Base-by-base conservation (phyloP, 92 coral and sea anemone genomes). In the Actinostola sp. region DNA sequence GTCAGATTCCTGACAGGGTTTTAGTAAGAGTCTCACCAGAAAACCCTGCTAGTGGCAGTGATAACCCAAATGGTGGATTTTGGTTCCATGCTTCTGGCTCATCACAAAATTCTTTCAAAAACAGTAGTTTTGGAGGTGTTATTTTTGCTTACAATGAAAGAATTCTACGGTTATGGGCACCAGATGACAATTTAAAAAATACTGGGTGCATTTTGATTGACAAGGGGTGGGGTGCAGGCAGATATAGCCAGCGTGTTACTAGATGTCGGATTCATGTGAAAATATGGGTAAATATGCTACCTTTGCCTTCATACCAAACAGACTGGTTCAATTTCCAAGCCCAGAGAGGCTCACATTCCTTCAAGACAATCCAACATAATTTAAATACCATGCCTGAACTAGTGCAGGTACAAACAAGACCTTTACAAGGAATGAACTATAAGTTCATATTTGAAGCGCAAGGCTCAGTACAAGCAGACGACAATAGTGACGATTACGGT, bases 141-240 rank as follows among this genome's bases (percentile, higher is more conserved):
- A 88, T 95, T 56, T 95, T 91, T 75, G 99, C 97, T 9, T 95
- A 91, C 72, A 84, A 86, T 66, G 95, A 87, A 25, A 80, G 85
- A 61, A 73, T 61, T 31, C 85, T 95, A 46, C 88, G 89, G 28
- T 63, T 95, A 2, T 95, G 99, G 99, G 82, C 88, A 28, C 95
- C 99, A 3, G 79, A 78, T 77, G 71, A 71, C 31, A 42, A 35
- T 16, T 57, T 79, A 50, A 82, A 46, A 29, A 73, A 67, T 20
- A 85, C 95, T 24, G 99, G 97, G 2, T 95, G 99, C 45, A 71
- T 95, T 52, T 87, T 82, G 76, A 72, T 95, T 29, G 89, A 85
- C 29, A 64, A 67, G 67, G 91, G 91, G 43, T 95, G 97, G 95
- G 95, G 89, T 7, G 82, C 78, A 10, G 97, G 83, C 36, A 55